These are phyloP conservation scores for Boleophthalmus pectinirostris DNA, from an alignment of 2,113 vertebrate genomes.

Conservation along the genomic window DNA sequence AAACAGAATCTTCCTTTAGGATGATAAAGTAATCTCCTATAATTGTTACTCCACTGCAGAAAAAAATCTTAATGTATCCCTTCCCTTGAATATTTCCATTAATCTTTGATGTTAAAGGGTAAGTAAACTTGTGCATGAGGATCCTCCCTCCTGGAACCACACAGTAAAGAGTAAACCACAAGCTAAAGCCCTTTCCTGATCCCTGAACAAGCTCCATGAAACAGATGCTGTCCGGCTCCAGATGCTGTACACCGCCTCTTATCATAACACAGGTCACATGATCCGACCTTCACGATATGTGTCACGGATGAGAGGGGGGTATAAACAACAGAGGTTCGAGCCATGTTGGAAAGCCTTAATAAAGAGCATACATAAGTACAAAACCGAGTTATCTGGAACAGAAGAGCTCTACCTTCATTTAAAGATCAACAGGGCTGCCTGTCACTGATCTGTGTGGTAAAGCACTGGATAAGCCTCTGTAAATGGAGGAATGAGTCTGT, in stretches of 20 bases:
- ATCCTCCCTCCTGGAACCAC: slow-evolving; percentile 3
- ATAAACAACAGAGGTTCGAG: slow-evolving; percentile 35
- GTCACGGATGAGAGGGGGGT: neutral
- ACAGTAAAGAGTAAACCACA: slow-evolving; percentile 1
- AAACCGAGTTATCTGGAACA: slow-evolving; percentile 62
- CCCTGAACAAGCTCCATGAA: slow-evolving; percentile 39
- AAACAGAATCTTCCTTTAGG: too few species aligned
- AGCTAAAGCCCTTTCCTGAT: slow-evolving; percentile 12
- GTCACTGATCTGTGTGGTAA: slow-evolving; percentile 34
- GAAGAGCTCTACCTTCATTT: slow-evolving; percentile 59
- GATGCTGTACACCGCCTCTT: slow-evolving; percentile 47
- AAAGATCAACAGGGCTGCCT: slow-evolving; percentile 58
- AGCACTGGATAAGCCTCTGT: slow-evolving; percentile 58
- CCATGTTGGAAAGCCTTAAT: slow-evolving; percentile 39
- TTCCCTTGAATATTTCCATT: too few species aligned
- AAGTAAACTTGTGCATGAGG: too few species aligned
- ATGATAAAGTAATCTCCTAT: too few species aligned
- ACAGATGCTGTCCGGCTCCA: slow-evolving; percentile 59
- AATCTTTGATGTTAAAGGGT: too few species aligned
- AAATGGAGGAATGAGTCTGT: slow-evolving; percentile 49
- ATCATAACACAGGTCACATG: slow-evolving; percentile 56
- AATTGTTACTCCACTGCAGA: too few species aligned
- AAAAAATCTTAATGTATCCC: too few species aligned
- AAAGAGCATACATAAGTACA: slow-evolving; percentile 38
- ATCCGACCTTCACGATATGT: slow-evolving; percentile 39